Percentiles rank a stretch among this genome's conserved stretches.
Evolutionary conservation across 1,140 invertebrate genomes (phyloP).

Genomic region (Camponotus floridanus): DNA sequence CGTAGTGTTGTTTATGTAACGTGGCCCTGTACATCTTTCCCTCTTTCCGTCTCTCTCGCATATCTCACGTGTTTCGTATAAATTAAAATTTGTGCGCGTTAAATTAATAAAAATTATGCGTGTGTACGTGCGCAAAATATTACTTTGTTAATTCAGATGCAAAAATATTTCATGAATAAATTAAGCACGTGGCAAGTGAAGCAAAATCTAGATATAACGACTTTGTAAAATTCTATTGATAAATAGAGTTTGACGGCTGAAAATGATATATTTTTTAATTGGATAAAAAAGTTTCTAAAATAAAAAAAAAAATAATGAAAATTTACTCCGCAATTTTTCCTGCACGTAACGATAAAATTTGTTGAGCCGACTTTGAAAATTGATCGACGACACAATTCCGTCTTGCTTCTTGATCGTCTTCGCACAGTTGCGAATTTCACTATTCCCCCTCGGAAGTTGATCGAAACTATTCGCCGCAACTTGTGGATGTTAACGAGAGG

Average conservation of each 20-base stretch:
- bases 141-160: no score
- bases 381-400: neutral
- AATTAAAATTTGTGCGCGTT: no score
- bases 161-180: no score
- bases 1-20: neutral
- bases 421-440: conserved; percentile 25
- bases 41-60: no score
- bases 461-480: conserved; percentile 15
- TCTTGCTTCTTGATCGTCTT: conserved; percentile 20
- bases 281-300: neutral
- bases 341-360: neutral
- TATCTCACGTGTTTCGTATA: no score
- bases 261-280: no score
- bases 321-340: neutral
- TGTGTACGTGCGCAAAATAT: no score
- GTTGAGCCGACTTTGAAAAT: neutral
- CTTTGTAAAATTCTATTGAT: no score
- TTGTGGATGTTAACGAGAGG: conserved; percentile 27
- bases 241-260: no score
- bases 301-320: neutral
- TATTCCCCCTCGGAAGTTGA: conserved; percentile 1
- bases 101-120: no score
- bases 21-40: neutral
- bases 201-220: no score
- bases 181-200: no score